phyloP scores from a whole-genome alignment of 2,797 vertebrate genomes.

The Pipistrellus pipistrellus region DNA sequence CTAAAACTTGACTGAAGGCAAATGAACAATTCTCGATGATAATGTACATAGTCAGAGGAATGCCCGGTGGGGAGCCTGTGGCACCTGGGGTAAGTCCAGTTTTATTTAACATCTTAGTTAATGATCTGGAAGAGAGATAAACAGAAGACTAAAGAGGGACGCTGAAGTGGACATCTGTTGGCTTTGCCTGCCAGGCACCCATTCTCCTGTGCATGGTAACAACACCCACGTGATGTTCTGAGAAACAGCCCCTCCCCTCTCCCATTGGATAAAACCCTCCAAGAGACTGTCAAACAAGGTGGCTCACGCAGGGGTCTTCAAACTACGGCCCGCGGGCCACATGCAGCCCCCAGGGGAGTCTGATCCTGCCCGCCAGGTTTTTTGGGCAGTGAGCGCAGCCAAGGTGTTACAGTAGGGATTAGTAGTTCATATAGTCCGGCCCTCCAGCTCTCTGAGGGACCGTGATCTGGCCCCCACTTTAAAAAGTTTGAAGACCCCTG shows the following conservation, averaged over 20 bases:
- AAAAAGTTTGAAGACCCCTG: too few relatives aligned
- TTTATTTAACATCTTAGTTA: slow-evolving; percentile 78
- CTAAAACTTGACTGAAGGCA: slow-evolving; percentile 59
- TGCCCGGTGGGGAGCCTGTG: slow-evolving; percentile 28
- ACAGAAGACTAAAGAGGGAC: slow-evolving; percentile 61
- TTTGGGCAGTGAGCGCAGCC: too few relatives aligned
- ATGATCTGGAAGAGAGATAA: slow-evolving; percentile 77
- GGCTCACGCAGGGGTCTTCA: too few relatives aligned
- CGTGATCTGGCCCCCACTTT: too few relatives aligned
- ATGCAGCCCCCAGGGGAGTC: too few relatives aligned
- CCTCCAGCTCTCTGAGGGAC: too few relatives aligned
- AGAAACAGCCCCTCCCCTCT: not conserved
- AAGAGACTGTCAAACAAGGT: not conserved
- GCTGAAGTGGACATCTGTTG: slow-evolving; percentile 59
- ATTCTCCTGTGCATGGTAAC: not conserved
- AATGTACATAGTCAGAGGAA: slow-evolving; percentile 39
- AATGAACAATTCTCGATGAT: slow-evolving; percentile 52
- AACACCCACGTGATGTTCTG: not conserved
- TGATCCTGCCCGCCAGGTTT: too few relatives aligned
- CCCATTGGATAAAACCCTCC: not conserved
- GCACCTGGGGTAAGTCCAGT: slow-evolving; percentile 44
- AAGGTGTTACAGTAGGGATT: too few relatives aligned
- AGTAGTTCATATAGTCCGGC: too few relatives aligned
- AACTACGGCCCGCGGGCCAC: too few relatives aligned
- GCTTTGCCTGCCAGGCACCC: slow-evolving; percentile 23